phyloP scores from a whole-genome alignment of 1,140 invertebrate species.

The Drosophila insularis region DNA sequence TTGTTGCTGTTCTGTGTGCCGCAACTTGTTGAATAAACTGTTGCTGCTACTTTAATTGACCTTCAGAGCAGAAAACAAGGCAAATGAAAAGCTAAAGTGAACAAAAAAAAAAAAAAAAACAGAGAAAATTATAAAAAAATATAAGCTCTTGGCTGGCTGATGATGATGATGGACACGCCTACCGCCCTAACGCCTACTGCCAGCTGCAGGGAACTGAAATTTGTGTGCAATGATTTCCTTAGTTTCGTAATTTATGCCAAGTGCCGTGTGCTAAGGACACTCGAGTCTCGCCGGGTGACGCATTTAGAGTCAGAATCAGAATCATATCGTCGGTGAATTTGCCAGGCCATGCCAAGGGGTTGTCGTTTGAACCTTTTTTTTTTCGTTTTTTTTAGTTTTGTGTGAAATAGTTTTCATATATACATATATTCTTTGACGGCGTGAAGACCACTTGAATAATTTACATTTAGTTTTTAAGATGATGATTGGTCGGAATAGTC shows the following conservation, averaged over 20 bases:
- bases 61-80: conserved; percentile 36
- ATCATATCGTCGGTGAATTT: neutral
- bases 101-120: neutral
- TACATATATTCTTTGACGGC: conserved; percentile 28
- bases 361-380: neutral
- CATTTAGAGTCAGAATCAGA: conserved; percentile 8
- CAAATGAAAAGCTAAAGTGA: neutral
- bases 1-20: conserved; percentile 2
- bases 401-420: conserved; percentile 4
- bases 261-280: conserved; percentile 53
- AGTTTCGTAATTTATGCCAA: conserved; percentile 65
- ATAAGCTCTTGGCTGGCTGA: neutral
- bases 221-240: conserved; percentile 7
- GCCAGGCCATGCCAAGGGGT: neutral
- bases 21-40: conserved; percentile 31
- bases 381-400: too few species aligned
- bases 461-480: conserved; percentile 51
- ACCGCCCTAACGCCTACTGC: neutral
- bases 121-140: neutral
- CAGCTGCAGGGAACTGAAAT: conserved; percentile 38
- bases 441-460: conserved; percentile 79
- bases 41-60: conserved; percentile 63
- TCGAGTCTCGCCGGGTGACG: conserved; percentile 51
- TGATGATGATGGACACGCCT: conserved; percentile 33
- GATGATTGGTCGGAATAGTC: conserved; percentile 14